These are phyloP conservation scores for Nettapus auritus DNA, from an alignment of 2,113 vertebrate species.

Conservation along the genomic window DNA sequence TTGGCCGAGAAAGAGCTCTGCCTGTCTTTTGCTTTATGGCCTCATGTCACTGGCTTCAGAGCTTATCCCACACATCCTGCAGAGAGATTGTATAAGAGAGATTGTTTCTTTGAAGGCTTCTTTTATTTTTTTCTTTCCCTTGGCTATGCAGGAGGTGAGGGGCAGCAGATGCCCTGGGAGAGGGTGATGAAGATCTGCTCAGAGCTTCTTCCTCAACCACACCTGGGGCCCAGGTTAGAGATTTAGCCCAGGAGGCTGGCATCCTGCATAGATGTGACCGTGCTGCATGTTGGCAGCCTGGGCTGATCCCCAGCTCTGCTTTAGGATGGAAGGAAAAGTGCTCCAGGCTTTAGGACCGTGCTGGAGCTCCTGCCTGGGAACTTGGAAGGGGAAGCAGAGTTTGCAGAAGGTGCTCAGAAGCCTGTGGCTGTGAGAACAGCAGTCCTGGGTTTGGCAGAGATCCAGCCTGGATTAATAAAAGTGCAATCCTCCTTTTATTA, in stretches of 20 bases:
- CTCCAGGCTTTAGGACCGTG: neutral
- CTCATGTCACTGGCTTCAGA: neutral
- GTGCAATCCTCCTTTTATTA: neutral
- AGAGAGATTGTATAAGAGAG: neutral
- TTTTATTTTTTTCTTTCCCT: neutral
- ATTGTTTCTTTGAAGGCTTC: neutral
- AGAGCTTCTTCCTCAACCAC: neutral
- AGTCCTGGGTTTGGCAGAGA: neutral
- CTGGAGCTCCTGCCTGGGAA: neutral
- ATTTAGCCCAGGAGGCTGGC: neutral
- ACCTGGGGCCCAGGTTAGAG: neutral
- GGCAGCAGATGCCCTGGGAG: neutral
- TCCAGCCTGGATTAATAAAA: neutral
- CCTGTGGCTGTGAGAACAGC: neutral
- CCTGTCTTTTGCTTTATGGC: neutral
- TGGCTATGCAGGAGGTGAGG: neutral
- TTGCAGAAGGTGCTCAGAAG: neutral
- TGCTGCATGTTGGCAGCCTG: neutral
- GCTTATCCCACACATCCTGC: rapidly evolving
- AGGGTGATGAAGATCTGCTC: neutral
- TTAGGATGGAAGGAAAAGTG: neutral
- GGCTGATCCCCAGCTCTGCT: neutral
- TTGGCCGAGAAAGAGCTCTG: neutral
- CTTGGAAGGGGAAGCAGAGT: neutral
- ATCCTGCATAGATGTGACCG: neutral